Conservation (phyloP, 2,888 invertebrate species). For the Drosophila subquinaria region DNA sequence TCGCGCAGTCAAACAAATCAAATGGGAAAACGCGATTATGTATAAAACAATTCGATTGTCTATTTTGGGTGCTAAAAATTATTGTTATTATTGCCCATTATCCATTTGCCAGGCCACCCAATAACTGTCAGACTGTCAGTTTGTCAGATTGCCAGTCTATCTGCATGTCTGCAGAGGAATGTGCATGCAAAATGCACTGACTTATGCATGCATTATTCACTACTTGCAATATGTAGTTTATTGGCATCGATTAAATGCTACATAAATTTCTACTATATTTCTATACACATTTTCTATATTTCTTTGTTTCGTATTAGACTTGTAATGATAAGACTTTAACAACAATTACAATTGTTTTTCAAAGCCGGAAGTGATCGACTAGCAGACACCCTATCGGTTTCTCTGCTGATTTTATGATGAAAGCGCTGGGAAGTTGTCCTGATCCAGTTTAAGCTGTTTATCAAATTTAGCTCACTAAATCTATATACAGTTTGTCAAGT, state of each 20-base stretch:
- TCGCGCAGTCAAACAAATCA: slow-evolving; percentile 68
- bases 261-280: not conserved
- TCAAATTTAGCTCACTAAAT: too few relatives aligned
- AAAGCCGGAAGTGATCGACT: not conserved
- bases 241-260: not conserved
- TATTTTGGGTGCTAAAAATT: slow-evolving; percentile 54
- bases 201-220: slow-evolving; percentile 27
- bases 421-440: too few relatives aligned
- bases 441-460: too few relatives aligned
- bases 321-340: not conserved
- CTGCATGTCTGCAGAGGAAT: slow-evolving; percentile 35
- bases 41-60: slow-evolving; percentile 48
- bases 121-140: slow-evolving; percentile 36
- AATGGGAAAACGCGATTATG: slow-evolving; percentile 59
- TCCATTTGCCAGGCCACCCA: slow-evolving; percentile 55
- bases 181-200: slow-evolving; percentile 37
- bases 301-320: not conserved
- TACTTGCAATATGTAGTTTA: not conserved
- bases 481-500: too few relatives aligned
- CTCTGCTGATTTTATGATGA: too few relatives aligned
- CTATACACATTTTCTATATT: not conserved
- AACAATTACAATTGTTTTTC: slow-evolving; percentile 4
- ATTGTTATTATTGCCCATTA: slow-evolving; percentile 54
- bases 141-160: slow-evolving; percentile 2
- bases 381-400: not conserved